Evolutionary conservation across 2,797 vertebrate genomes (phyloP), one percentile per base, ranked within the genome.

Genomic region (Enteromius unitaeniatus): DNA sequence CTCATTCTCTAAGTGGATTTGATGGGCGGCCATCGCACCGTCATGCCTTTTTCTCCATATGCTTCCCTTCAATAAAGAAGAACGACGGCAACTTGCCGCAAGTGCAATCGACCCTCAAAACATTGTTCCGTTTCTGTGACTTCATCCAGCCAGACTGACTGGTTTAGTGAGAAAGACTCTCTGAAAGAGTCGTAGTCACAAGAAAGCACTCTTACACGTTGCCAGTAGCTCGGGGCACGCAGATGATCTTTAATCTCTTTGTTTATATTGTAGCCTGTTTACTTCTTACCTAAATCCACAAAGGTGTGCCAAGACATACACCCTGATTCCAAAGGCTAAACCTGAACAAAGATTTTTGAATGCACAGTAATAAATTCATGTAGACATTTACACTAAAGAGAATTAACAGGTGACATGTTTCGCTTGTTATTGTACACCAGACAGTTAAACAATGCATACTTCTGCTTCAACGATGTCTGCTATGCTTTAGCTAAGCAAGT

Each of bases 1-100:
- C 19, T 74, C 60, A 86, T 84, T 80, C 88, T 73, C 85, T 93
- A 92, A 94, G 92, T 90, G 88, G 92, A 94, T 93, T 89, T 90
- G 89, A 93, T 72, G 34, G 74, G 51, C 62, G 68, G 58, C 75
- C 84, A 64, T 67, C 31, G 23, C 55, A 62, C 55, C 21, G 6
- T 26, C 31, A 37, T 58, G 67, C 26, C 40, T 23, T 81, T 69
- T 79, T 70, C 42, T 72, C 85, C 55, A 64, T 79, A 85, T 79
- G 85, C 37, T 62, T 58, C 8, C 2, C 51, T 79, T 83, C 53
- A 77, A 69, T 62, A 67, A 62, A 42, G 19, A 37, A 55, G 15
- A 62, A 53, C 1, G 37, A 73, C 14, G n/a, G 28, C 4, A 4
- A 40, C 45, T 28, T 78, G 62, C 65, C 14, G 0, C 40, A 47